Evolutionary conservation across 2,113 vertebrate species (phyloP), one percentile per base, ranked within the genome.

Genomic region (Lepus americanus): DNA sequence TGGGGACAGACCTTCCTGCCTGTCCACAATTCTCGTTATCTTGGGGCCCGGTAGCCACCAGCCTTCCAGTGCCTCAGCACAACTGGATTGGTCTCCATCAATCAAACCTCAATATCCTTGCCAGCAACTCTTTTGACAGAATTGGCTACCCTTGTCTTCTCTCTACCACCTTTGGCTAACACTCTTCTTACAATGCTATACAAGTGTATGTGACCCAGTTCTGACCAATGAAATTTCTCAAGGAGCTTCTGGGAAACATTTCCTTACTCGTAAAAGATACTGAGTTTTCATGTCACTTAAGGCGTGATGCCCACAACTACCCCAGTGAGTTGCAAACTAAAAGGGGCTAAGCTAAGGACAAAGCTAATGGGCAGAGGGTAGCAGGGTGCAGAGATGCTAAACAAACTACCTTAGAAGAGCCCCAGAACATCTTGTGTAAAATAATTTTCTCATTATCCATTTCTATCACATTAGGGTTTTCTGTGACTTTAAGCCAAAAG

Each of bases 401-500:
- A 22, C 31, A 70, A 76, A 66, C 22, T 22, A 20, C 8, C 3
- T 3, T 61, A 33, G 33, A 69, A 33, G 64, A 67, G 29, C 6
- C 36, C n/a, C 6, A 14, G 23, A 61, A 73, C 6, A 31, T 61
- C 36, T 55, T 31, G 7, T 25, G 74, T 20, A 44, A 44, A 74
- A 22, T 70, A 31, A 90, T 76, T 80, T 79, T 67, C 33, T 89
- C 51, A 87, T 14, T 33, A 22, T 33, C 88, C 78, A n/a, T 10
- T 51, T n/a, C 3, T 49, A 2, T 53, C 72, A 78, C n/a, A 69
- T 33, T 51, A 10, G 19, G 29, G 31, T 83, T 92, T 87, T 83
- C 70, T 92, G 61, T 44, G 66, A 94, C 64, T 12, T 55, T 63
- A 69, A 90, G 36, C 17, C 31, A 73, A 66, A 79, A 92, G 49